phyloP scores from a whole-genome alignment of 1,140 invertebrate species.

The Alviniconcha marisindica region DNA sequence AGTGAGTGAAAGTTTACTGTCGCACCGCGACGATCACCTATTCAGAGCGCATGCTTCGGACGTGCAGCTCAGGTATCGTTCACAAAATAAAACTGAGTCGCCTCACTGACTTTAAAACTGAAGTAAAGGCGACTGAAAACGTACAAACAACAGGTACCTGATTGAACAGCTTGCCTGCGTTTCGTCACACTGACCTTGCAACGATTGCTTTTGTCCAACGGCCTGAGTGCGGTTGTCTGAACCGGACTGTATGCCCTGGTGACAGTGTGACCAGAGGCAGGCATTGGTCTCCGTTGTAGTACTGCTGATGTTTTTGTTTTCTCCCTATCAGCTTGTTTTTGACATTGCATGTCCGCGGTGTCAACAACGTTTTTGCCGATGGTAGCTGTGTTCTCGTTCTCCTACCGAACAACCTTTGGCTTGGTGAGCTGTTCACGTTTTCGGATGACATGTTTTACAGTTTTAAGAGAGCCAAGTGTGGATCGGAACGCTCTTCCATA shows the following conservation, averaged over 20 bases:
- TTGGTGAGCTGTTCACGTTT: slow-evolving; percentile 43
- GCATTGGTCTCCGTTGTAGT: too few species aligned
- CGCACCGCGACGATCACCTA: too few species aligned
- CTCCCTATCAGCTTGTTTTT: slow-evolving; percentile 22
- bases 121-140: too few species aligned
- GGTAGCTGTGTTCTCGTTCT: slow-evolving; percentile 51
- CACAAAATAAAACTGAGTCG: too few species aligned
- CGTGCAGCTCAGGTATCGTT: too few species aligned
- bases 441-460: slow-evolving; percentile 52
- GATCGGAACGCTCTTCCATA: slow-evolving; percentile 31
- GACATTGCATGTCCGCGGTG: background rate
- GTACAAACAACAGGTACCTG: too few species aligned
- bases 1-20: too few species aligned
- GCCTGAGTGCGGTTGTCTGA: background rate
- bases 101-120: too few species aligned
- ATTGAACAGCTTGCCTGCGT: too few species aligned
- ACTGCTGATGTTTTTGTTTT: slow-evolving; percentile 29
- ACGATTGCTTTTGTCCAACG: background rate
- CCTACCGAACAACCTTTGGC: slow-evolving; percentile 48
- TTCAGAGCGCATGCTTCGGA: too few species aligned
- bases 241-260: slow-evolving; percentile 14
- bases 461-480: slow-evolving; percentile 45
- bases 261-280: slow-evolving; percentile 24
- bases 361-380: slow-evolving; percentile 21
- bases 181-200: too few species aligned